These are phyloP conservation scores for Bursaphelenchus mucronatus DNA, from an alignment of 1,140 invertebrate species.

Conservation along the genomic window DNA sequence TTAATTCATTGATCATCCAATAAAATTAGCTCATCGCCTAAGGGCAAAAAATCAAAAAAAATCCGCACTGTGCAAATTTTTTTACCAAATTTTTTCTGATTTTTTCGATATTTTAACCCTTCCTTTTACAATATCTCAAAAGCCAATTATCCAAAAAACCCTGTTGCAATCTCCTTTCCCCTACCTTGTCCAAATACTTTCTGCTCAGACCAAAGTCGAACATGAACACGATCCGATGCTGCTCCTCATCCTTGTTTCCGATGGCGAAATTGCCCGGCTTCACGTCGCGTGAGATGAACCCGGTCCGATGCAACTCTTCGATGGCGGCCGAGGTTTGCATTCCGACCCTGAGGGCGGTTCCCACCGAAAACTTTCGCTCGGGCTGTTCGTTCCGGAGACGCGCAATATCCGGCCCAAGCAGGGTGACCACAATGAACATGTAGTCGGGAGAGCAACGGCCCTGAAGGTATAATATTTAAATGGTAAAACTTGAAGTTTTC, in stretches of 20 bases:
- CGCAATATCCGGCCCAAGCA: slow-evolving; percentile 23
- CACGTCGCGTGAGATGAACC: slow-evolving; percentile 29
- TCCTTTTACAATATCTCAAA: no score
- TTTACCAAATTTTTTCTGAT: no score
- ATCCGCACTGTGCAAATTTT: no score
- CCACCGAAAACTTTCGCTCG: slow-evolving; percentile 25
- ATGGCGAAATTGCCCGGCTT: slow-evolving; percentile 33
- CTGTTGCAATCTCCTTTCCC: background rate
- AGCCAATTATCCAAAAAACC: no score
- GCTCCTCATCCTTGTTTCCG: slow-evolving; percentile 23
- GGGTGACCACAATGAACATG: slow-evolving; percentile 28
- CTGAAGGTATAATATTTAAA: slow-evolving; percentile 1
- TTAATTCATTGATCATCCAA: no score
- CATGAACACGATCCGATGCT: slow-evolving; percentile 27
- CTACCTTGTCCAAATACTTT: slow-evolving; percentile 30
- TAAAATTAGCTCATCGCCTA: no score
- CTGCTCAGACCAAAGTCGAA: slow-evolving; percentile 31
- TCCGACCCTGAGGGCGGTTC: slow-evolving; percentile 24
- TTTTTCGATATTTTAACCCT: no score
- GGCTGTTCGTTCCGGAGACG: slow-evolving; percentile 19
- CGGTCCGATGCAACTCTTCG: slow-evolving; percentile 17
- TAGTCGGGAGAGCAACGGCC: slow-evolving; percentile 22
- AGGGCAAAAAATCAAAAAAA: no score
- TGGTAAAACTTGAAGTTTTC: background rate
- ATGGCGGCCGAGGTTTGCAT: slow-evolving; percentile 29